A percentile compares a stretch with the other conserved stretches of the same genome.
phyloP scores from a whole-genome alignment of 2,888 invertebrate species.

The Dynastes hyllus region DNA sequence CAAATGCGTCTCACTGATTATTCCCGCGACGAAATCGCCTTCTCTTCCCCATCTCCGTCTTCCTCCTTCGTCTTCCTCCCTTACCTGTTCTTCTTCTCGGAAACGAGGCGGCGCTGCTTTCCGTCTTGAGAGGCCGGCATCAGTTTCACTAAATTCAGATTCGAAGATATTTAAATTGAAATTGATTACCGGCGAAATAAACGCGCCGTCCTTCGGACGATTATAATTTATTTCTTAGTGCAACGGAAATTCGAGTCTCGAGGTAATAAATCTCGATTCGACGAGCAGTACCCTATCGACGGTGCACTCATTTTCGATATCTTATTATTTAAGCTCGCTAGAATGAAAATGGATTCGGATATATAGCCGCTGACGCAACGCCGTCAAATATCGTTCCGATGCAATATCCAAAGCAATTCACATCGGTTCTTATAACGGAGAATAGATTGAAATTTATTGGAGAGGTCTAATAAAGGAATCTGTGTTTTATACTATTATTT shows the following conservation, averaged over 20 bases:
- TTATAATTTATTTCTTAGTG: slow-evolving; percentile 49
- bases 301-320: slow-evolving; percentile 38
- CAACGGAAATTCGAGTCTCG: slow-evolving; percentile 40
- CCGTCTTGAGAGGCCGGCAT: slow-evolving; percentile 8
- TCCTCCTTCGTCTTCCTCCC: not conserved
- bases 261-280: slow-evolving; percentile 42
- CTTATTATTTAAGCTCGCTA: slow-evolving; percentile 36
- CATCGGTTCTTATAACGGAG: not conserved
- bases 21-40: slow-evolving; percentile 42
- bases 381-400: slow-evolving; percentile 18
- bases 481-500: not conserved
- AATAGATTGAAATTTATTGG: not conserved
- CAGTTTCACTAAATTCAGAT: slow-evolving; percentile 41
- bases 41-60: not conserved
- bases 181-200: slow-evolving; percentile 49
- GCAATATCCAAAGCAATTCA: slow-evolving; percentile 30
- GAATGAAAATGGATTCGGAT: slow-evolving; percentile 35
- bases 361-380: slow-evolving; percentile 15
- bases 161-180: slow-evolving; percentile 51
- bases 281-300: slow-evolving; percentile 7
- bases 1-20: slow-evolving; percentile 51
- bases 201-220: slow-evolving; percentile 20
- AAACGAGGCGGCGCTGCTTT: not conserved
- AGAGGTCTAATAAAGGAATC: not conserved
- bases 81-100: slow-evolving; percentile 4